A percentile compares a stretch with the other conserved stretches of the same genome.
These are phyloP conservation scores for Eolophus roseicapilla DNA, from an alignment of 2,113 vertebrate species.

Conservation along the genomic window DNA sequence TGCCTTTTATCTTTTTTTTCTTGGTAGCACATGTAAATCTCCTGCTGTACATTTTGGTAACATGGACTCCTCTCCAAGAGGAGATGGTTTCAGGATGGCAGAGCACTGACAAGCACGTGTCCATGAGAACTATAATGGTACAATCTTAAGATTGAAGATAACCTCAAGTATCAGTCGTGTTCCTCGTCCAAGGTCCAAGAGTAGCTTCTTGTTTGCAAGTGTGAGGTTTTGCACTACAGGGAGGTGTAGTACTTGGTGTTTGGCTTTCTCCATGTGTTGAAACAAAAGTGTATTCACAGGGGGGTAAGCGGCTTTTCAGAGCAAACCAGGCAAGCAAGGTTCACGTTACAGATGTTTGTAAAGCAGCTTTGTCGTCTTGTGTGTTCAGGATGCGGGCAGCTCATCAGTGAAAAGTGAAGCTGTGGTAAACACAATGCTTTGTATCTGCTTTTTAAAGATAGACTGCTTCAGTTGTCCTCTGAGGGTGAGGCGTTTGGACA, in stretches of 20 bases:
- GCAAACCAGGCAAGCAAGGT: background rate
- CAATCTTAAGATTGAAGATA: background rate
- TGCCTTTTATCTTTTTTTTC: conserved; percentile 5
- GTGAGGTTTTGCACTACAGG: background rate
- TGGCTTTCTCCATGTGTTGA: conserved; percentile 8
- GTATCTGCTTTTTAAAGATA: background rate
- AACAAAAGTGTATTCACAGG: background rate
- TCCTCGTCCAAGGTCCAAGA: background rate
- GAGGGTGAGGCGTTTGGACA: background rate
- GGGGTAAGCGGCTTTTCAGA: background rate
- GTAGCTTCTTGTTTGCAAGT: background rate
- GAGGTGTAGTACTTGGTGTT: background rate
- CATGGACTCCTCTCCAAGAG: background rate
- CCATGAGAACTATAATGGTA: background rate
- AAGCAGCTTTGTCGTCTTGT: background rate
- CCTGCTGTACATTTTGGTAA: background rate
- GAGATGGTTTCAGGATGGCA: conserved; percentile 1
- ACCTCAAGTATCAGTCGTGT: background rate
- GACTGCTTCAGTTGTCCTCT: background rate
- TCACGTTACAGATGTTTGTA: background rate
- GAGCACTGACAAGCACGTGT: background rate
- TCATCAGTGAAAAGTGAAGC: background rate
- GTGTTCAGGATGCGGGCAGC: background rate
- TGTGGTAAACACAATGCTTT: background rate
- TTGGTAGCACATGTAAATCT: conserved; percentile 12